These are phyloP conservation scores for Sycophaga agraensis DNA, from an alignment of 1,140 invertebrate species.

Conservation along the genomic window DNA sequence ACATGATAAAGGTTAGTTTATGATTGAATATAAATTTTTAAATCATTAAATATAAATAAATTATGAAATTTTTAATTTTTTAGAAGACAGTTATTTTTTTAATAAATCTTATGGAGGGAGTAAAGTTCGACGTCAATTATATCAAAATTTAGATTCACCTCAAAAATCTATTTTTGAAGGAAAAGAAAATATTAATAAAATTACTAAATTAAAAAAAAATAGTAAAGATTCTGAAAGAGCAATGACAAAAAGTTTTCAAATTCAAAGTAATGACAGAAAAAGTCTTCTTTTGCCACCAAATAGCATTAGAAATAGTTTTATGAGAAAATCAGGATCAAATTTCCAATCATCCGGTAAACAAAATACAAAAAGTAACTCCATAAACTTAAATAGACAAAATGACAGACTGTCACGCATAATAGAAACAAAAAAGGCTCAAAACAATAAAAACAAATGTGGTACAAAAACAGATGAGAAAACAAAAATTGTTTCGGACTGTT, in stretches of 20 bases:
- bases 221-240: conserved; percentile 6
- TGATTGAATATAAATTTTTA: not conserved
- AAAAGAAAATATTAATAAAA: conserved; percentile 16
- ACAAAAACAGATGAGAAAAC: not conserved
- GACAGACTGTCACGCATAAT: not conserved
- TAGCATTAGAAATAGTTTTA: conserved; percentile 34
- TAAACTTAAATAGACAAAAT: not conserved
- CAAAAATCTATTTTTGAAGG: not conserved
- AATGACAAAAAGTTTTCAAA: not conserved
- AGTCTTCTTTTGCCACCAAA: conserved; percentile 38
- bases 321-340: conserved; percentile 21
- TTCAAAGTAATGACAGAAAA: conserved; percentile 14
- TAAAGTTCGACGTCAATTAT: conserved; percentile 33
- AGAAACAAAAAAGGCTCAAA: not conserved
- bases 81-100: conserved; percentile 9
- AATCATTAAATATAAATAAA: not conserved
- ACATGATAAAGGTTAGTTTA: conserved; percentile 24
- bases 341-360: not conserved
- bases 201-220: not conserved
- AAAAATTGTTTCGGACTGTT: not conserved
- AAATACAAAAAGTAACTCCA: conserved; percentile 4
- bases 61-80: not conserved
- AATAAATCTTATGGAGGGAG: not conserved
- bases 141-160: conserved; percentile 27
- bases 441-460: not conserved